Conservation (phyloP, 2,113 vertebrate species). For the Lepidothrix coronata region DNA sequence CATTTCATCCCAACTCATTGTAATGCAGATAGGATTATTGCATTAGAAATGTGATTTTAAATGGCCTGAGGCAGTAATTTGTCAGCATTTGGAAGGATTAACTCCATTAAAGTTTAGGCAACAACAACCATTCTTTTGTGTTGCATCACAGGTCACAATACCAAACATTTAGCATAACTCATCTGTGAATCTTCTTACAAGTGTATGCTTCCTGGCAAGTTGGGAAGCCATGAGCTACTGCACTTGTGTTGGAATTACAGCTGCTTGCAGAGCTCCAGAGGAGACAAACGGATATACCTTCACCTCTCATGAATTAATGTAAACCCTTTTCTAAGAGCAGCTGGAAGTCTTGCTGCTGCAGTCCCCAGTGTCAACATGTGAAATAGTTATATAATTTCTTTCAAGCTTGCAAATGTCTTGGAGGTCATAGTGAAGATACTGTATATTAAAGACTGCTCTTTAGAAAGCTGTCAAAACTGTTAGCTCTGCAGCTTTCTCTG, state of each 20-base stretch:
- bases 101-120: conserved; percentile 64
- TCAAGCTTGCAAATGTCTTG: neutral
- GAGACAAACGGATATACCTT: neutral
- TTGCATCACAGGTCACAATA: conserved; percentile 37
- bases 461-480: neutral
- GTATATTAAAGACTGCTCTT: neutral
- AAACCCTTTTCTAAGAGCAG: neutral
- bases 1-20: conserved; percentile 59
- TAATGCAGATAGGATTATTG: conserved; percentile 72
- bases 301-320: neutral
- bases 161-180: conserved; percentile 41
- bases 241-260: neutral
- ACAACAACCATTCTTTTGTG: conserved; percentile 48
- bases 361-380: neutral
- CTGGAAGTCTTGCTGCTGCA: neutral
- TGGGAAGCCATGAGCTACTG: neutral
- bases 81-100: conserved; percentile 75
- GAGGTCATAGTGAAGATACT: neutral
- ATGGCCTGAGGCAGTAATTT: conserved; percentile 65
- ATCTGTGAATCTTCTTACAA: neutral
- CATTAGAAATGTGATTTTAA: conserved; percentile 76
- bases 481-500: neutral
- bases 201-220: neutral
- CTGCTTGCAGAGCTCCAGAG: neutral
- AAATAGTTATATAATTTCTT: neutral